Evolutionary conservation across 2,888 invertebrate genomes (phyloP).

Genomic region (Thera britannica): DNA sequence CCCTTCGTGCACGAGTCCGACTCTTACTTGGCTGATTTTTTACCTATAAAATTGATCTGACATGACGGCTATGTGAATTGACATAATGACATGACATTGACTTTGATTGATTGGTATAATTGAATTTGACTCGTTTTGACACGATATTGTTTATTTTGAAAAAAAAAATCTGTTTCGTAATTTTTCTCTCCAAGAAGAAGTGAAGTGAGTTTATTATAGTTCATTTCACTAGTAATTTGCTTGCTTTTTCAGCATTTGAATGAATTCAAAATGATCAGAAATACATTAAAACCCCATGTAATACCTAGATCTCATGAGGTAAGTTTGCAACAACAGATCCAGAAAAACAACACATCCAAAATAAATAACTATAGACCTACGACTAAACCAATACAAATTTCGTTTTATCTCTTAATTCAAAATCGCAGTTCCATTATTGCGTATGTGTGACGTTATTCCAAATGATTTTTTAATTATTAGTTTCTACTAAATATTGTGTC

Average conservation of each 20-base stretch:
- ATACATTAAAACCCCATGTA: conserved; percentile 50
- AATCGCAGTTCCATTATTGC: neutral
- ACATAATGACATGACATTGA: neutral
- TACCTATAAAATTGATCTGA: too few species aligned
- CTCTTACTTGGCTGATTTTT: too few species aligned
- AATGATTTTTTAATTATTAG: neutral
- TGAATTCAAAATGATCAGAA: conserved; percentile 58
- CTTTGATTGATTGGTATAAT: conserved; percentile 6
- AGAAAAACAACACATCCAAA: neutral
- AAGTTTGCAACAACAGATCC: conserved; percentile 35
- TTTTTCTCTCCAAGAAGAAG: too few species aligned
- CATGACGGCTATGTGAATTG: too few species aligned
- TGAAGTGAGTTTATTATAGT: too few species aligned
- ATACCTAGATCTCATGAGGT: conserved; percentile 55
- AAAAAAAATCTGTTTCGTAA: too few species aligned
- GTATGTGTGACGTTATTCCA: neutral
- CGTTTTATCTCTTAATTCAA: too few species aligned
- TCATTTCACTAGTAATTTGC: too few species aligned
- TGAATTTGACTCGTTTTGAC: neutral
- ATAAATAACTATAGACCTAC: neutral
- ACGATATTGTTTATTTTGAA: neutral
- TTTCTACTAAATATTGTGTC: too few species aligned
- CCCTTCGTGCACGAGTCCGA: too few species aligned
- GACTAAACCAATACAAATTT: too few species aligned
- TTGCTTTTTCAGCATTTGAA: neutral